Base-by-base conservation (phyloP, 64 coral and sea anemone genomes). In the Trachythela sp. region DNA sequence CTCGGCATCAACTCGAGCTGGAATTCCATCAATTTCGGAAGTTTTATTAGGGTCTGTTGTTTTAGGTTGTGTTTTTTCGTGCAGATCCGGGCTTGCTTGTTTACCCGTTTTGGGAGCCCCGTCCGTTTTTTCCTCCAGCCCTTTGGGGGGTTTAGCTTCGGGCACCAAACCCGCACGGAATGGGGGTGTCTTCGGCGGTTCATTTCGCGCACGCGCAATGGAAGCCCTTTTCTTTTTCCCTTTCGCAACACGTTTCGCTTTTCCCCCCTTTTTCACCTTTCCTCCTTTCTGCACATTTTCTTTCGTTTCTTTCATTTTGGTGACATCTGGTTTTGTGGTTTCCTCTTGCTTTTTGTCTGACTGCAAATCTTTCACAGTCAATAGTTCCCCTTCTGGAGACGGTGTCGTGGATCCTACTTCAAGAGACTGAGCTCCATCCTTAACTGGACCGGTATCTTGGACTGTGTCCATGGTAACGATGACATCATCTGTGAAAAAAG, bases 1-100 rank as follows among this genome's bases (percentile, higher is more conserved):
- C 91, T 97, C 95, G 0, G 95, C 94, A 38, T 94, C 88, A 29
- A 94, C 91, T 71, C 95, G 49, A 13, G 88, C n/a, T 6, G 89
- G 30, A 2, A 89, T 86, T 45, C 26, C 9, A 35, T 64, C 56
- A 45, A 6, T 45, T 26, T 64, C 26, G 56, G 56, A 64, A 5
- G 22, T 18, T 64, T 64, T 27, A 2, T n/a, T 8, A 64, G 13
- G 13, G 48, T 49, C 15, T 9, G 54, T n/a, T n/a, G 54, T 22
- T 59, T 59, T 17, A 59, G 24, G 15, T 59, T 59, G 14, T n/a
- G 54, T 18, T 27, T 64, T 64, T 64, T 64, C 56, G 13, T 64
- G 56, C 17, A 64, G 22, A 64, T 64, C 56, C 56, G 56, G 56
- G 24, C 56, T 64, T 0, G 24, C 24, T 64, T 64, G 20, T 64